phyloP scores from a whole-genome alignment of 2,888 invertebrate genomes.

The Eutolmus rufibarbis region DNA sequence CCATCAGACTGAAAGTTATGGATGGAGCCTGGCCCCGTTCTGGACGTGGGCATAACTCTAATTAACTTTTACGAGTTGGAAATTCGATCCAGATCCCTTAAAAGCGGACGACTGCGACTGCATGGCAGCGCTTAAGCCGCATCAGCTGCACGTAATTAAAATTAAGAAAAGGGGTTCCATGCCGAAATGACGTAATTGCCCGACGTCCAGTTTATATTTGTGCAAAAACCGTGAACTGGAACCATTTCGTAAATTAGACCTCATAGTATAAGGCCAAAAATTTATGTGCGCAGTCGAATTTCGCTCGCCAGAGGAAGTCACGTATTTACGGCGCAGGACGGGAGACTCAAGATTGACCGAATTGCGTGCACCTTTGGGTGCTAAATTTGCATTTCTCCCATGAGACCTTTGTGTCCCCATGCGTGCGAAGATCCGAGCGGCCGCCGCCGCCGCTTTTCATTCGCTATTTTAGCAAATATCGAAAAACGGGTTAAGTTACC shows the following conservation, averaged over 20 bases:
- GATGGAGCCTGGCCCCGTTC: background rate
- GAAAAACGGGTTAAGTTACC: background rate
- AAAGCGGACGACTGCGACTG: background rate
- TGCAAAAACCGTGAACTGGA: slow-evolving; percentile 33
- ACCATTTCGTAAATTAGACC: slow-evolving; percentile 15
- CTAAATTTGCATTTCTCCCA: slow-evolving; percentile 25
- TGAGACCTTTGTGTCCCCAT: background rate
- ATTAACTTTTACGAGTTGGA: slow-evolving; percentile 22
- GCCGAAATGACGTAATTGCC: slow-evolving; percentile 12
- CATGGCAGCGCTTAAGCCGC: background rate
- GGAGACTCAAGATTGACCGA: background rate
- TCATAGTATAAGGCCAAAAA: background rate
- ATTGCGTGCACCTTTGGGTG: background rate
- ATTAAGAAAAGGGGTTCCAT: slow-evolving; percentile 13
- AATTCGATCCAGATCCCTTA: slow-evolving; percentile 13
- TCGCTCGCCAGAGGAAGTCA: background rate
- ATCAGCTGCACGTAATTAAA: slow-evolving; percentile 29
- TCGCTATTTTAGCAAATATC: background rate
- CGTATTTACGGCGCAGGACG: background rate
- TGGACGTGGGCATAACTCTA: slow-evolving; percentile 19
- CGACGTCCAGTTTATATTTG: slow-evolving; percentile 10
- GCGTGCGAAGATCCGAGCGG: background rate
- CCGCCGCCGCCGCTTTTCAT: background rate
- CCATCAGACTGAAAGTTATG: background rate
- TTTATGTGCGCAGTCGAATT: slow-evolving; percentile 9